These are phyloP conservation scores for Lepus americanus DNA, from an alignment of 2,113 vertebrate species.

Conservation along the genomic window DNA sequence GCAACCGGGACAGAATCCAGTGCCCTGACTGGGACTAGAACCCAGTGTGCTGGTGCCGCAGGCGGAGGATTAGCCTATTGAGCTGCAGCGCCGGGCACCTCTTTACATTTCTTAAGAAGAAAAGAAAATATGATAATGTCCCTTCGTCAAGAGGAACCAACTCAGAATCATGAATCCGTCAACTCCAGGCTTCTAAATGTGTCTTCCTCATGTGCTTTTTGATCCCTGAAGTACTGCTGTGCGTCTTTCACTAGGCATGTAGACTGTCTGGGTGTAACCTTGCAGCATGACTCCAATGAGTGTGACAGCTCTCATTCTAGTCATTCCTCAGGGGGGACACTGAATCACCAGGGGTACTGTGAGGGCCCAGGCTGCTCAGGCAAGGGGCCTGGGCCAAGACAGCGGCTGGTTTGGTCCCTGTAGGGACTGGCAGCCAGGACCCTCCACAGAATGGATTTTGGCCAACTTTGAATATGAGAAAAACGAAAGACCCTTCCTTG, in stretches of 20 bases:
- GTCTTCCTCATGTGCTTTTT: not conserved
- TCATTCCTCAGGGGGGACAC: not conserved
- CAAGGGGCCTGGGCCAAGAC: not conserved
- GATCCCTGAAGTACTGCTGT: not conserved
- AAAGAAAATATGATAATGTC: constrained; percentile 13
- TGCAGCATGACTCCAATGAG: not conserved
- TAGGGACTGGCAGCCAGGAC: not conserved
- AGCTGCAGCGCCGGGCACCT: too few relatives aligned
- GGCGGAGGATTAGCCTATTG: too few relatives aligned
- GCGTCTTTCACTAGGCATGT: not conserved
- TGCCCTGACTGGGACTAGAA: too few relatives aligned
- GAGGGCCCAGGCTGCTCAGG: rapidly evolving
- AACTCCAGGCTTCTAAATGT: constrained; percentile 16
- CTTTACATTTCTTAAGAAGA: not conserved
- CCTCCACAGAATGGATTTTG: not conserved
- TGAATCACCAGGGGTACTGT: not conserved
- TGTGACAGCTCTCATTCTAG: not conserved
- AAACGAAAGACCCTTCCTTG: not conserved
- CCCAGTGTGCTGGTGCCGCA: too few relatives aligned
- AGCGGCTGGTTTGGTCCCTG: not conserved
- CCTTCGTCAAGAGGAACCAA: not conserved
- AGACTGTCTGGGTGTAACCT: not conserved
- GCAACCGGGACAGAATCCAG: too few relatives aligned
- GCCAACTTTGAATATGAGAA: not conserved
- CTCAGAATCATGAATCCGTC: not conserved